Evolutionary conservation across 2,797 vertebrate genomes (phyloP).

Genomic region (Mormyrops boulengeri): DNA sequence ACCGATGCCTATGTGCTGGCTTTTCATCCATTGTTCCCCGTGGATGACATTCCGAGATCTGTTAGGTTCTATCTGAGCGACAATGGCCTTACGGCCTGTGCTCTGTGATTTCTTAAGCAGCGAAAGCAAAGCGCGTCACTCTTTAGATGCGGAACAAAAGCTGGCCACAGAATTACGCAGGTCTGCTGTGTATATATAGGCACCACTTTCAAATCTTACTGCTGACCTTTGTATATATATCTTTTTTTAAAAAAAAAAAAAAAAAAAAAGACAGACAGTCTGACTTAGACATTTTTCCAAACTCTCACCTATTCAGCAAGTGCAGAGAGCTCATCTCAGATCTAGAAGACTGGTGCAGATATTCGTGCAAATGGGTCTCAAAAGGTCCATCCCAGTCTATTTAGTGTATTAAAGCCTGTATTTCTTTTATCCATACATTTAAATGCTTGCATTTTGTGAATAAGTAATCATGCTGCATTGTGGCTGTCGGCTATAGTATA

Average conservation of each 20-base stretch:
- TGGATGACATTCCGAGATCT: background rate
- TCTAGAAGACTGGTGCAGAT: constrained; percentile 11
- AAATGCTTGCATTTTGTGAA: constrained; percentile 28
- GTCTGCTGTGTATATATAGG: background rate
- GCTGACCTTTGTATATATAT: constrained; percentile 21
- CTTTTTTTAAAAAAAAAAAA: background rate
- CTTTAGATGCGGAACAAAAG: constrained; percentile 34
- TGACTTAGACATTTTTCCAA: constrained; percentile 17
- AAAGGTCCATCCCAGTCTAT: constrained; percentile 19
- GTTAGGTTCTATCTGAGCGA: background rate
- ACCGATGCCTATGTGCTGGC: background rate
- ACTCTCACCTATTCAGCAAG: constrained; percentile 20
- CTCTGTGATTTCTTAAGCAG: background rate
- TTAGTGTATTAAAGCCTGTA: constrained; percentile 19
- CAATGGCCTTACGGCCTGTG: background rate
- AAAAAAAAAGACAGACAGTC: background rate
- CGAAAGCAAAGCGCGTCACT: constrained; percentile 1
- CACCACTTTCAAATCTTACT: constrained; percentile 17
- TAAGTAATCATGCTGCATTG: constrained; percentile 46
- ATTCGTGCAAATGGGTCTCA: constrained; percentile 26
- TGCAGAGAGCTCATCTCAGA: constrained; percentile 11
- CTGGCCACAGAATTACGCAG: constrained; percentile 31
- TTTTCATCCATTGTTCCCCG: background rate
- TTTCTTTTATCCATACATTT: constrained; percentile 25
- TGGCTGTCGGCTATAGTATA: constrained; percentile 47